These are phyloP conservation scores for Philopedon plagiatum DNA, from an alignment of 2,888 invertebrate species.

Conservation along the genomic window DNA sequence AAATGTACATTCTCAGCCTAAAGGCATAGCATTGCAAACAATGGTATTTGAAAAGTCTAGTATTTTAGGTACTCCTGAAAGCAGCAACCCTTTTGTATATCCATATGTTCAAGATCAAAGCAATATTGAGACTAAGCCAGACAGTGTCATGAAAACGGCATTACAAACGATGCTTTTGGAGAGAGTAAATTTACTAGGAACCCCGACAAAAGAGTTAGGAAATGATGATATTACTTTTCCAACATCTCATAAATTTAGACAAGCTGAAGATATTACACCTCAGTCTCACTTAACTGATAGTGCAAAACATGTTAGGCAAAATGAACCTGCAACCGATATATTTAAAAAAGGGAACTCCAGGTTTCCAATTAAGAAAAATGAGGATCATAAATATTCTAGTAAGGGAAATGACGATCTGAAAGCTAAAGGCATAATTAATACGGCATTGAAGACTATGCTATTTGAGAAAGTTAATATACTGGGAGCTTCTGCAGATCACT, in stretches of 20 bases:
- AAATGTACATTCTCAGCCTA: constrained; percentile 5
- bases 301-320: too few species aligned
- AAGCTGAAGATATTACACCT: too few species aligned
- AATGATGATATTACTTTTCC: not conserved
- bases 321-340: too few species aligned
- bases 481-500: not conserved
- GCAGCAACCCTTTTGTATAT: too few species aligned
- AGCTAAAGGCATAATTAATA: constrained; percentile 32
- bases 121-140: too few species aligned
- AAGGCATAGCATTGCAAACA: too few species aligned
- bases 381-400: not conserved
- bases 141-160: constrained; percentile 40
- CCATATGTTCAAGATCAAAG: too few species aligned
- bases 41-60: too few species aligned
- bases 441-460: constrained; percentile 32
- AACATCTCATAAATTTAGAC: not conserved
- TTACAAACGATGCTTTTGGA: constrained; percentile 37
- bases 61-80: too few species aligned
- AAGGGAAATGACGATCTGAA: not conserved
- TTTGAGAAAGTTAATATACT: constrained; percentile 31
- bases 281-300: too few species aligned
- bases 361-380: not conserved
- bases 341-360: too few species aligned
- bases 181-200: constrained; percentile 28
- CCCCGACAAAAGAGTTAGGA: not conserved